Conservation (phyloP, 2,113 vertebrate species). For the Oxygymnocypris stewartii region DNA sequence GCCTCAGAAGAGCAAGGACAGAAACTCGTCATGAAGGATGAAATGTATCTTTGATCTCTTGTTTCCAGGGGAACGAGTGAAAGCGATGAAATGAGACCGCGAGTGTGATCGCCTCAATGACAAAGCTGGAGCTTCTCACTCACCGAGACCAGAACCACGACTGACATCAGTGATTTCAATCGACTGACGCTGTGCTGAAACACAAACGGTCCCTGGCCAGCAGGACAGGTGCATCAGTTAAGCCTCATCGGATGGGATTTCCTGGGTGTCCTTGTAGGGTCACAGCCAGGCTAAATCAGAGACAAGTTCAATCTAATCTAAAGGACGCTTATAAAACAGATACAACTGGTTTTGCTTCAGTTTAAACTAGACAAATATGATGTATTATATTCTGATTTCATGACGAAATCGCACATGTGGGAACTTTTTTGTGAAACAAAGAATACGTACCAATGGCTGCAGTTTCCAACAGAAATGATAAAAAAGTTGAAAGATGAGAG, state of each 20-base stretch:
- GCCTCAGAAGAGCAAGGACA: slow-evolving; percentile 18
- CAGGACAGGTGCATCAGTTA: slow-evolving; percentile 23
- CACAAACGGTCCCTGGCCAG: slow-evolving; percentile 14
- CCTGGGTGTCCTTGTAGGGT: slow-evolving; percentile 4
- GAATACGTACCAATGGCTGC: no score
- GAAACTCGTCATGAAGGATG: slow-evolving; percentile 61
- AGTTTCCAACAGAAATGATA: no score
- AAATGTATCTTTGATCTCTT: slow-evolving; percentile 76
- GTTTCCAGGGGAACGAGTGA: slow-evolving; percentile 76
- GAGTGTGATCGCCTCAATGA: slow-evolving; percentile 37
- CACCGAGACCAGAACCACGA: not conserved
- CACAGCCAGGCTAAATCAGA: not conserved
- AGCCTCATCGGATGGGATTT: slow-evolving; percentile 34
- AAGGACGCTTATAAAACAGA: not conserved
- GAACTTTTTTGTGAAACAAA: no score
- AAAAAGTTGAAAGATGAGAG: no score
- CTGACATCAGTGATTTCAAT: slow-evolving; percentile 21
- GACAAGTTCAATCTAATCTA: not conserved
- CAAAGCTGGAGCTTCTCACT: slow-evolving; percentile 1
- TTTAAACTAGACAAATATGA: not conserved
- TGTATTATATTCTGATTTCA: not conserved
- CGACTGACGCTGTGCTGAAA: not conserved
- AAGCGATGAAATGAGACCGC: slow-evolving; percentile 63
- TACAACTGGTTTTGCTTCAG: not conserved
- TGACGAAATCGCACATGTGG: no score